Base-by-base conservation (phyloP, 2,113 vertebrate species). In the Grallaria varia region DNA sequence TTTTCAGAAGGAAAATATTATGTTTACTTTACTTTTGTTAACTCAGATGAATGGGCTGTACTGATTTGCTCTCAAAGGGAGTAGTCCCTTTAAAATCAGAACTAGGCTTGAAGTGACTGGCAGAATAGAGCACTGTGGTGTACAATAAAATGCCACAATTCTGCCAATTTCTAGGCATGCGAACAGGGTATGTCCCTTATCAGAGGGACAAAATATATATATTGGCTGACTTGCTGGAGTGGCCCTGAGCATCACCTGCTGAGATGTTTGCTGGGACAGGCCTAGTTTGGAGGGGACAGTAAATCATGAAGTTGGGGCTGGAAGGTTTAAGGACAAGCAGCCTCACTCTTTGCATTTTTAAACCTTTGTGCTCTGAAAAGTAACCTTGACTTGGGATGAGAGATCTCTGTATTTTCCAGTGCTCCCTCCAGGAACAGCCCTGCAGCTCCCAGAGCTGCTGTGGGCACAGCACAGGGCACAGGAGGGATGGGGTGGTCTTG, bases 1-100 rank as follows among this genome's bases (percentile, higher is more conserved):
- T 84, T 80, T 92, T 94, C 63, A 68, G 52, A 87, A 81, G 83
- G 68, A 94, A 94, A 95, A 86, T n/a, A 11, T 56, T 87, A 63
- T 25, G 27, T 40, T 85, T 74, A 40, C 59, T 60, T 86, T 68
- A 49, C 35, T 93, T 84, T 56, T 84, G 22, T 75, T 80, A 64
- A 35, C 47, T 60, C 35, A 72, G 39, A 55, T 55, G 49, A 95
- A 84, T 40, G 31, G 18, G 13, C 31, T 49, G 16, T 22, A 77
- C 39, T 75, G 42, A 52, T 56, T 88, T 63, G 59, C 23, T 88
- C 52, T 68, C 39, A 59, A 39, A 40, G 33, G 17, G 21, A 55
- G 6, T 50, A 69, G 30, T 76, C 14, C 35, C 35, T 63, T 24
- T 73, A 69, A 90, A 86, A 53, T 31, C 75, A 91, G 55, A 86